These are phyloP conservation scores for Pterobdella sp. DNA, from an alignment of 2,888 invertebrate genomes.

Conservation along the genomic window DNA sequence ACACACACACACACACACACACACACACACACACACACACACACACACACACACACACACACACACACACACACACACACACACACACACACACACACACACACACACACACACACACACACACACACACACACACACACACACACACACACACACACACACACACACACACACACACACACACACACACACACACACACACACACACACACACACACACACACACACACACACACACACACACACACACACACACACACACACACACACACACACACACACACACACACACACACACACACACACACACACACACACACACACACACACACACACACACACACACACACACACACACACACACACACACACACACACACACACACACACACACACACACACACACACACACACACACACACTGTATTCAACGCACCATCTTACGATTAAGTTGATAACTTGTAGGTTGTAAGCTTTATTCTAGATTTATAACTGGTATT, in stretches of 20 bases:
- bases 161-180: conserved; percentile 25
- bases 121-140: conserved; percentile 24
- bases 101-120: conserved; percentile 29
- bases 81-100: conserved; percentile 30
- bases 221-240: conserved; percentile 14
- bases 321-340: conserved; percentile 16
- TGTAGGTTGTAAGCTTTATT: too few species aligned
- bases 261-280: conserved; percentile 19
- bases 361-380: conserved; percentile 12
- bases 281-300: neutral
- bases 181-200: conserved; percentile 22
- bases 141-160: conserved; percentile 21
- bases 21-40: conserved; percentile 29
- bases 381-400: conserved; percentile 16
- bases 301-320: conserved; percentile 10
- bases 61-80: conserved; percentile 29
- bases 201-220: conserved; percentile 2
- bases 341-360: conserved; percentile 4
- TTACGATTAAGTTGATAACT: too few species aligned
- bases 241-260: conserved; percentile 22
- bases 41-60: conserved; percentile 29
- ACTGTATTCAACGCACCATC: too few species aligned
- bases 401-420: conserved; percentile 11
- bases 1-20: conserved; percentile 25
- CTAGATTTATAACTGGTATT: too few species aligned